Conservation (phyloP, 2,797 vertebrate species). For the Phyllotis vaccarum region DNA sequence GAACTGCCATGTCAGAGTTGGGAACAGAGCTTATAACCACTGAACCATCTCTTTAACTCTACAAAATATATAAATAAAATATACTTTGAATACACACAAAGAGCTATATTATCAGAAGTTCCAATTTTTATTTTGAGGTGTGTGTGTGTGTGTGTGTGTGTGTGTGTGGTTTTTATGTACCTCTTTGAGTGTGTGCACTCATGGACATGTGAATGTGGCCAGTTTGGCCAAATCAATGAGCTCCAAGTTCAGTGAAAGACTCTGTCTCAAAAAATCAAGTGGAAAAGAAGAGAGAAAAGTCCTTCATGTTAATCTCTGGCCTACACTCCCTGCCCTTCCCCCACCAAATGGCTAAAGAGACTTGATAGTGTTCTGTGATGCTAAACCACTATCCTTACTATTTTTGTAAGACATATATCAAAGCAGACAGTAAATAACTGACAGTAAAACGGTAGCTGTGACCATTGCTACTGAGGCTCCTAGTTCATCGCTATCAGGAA, state of each 20-base stretch:
- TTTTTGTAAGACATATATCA: constrained; percentile 55
- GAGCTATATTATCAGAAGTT: background rate
- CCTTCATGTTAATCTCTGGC: background rate
- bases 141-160: background rate
- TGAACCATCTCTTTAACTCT: background rate
- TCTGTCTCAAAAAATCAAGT: background rate
- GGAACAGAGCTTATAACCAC: background rate
- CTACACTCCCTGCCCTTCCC: background rate
- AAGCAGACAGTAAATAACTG: background rate
- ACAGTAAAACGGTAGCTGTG: constrained; percentile 90
- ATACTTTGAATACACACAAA: constrained; percentile 24
- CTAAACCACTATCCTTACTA: background rate
- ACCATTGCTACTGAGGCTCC: constrained; percentile 97
- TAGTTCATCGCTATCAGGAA: constrained; percentile 96
- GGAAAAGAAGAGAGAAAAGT: background rate
- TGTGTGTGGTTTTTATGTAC: background rate
- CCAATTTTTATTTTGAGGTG: constrained; percentile 17
- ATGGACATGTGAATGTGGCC: background rate
- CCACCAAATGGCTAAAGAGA: constrained; percentile 8
- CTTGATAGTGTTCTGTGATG: background rate
- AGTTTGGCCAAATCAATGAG: background rate
- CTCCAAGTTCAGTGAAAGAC: background rate
- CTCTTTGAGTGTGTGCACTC: background rate
- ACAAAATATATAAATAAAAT: background rate
- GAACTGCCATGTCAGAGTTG: background rate